These are phyloP conservation scores for Limnephilus auricula DNA, from an alignment of 2,888 invertebrate species.

Conservation along the genomic window DNA sequence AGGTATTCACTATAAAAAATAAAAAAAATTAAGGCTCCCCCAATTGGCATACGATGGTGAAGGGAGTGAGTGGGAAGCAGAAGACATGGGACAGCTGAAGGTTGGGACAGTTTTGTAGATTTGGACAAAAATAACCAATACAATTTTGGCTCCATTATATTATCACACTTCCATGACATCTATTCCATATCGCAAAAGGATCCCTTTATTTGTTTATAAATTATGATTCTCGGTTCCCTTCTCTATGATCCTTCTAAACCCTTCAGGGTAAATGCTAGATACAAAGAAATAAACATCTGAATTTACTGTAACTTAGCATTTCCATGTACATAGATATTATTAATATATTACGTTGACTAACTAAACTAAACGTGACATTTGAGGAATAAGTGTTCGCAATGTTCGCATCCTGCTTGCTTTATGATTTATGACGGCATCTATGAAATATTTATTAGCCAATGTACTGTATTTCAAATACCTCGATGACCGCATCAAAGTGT, in stretches of 20 bases:
- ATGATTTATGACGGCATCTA: neutral
- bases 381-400: neutral
- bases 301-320: neutral
- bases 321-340: neutral
- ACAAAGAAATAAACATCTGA: neutral
- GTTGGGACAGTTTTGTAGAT: too few species aligned
- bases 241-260: neutral
- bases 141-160: too few species aligned
- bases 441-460: constrained; percentile 6
- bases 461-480: neutral
- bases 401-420: constrained; percentile 3
- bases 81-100: too few species aligned
- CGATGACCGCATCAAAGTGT: neutral
- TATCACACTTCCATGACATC: too few species aligned
- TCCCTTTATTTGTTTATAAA: too few species aligned
- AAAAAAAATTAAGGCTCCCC: too few species aligned
- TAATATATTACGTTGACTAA: neutral
- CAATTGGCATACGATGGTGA: too few species aligned
- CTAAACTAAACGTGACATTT: neutral
- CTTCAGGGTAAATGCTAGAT: neutral
- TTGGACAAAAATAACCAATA: too few species aligned
- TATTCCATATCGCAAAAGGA: neutral
- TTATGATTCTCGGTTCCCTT: neutral
- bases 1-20: too few species aligned
- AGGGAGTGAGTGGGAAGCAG: too few species aligned